Evolutionary conservation across 2,888 invertebrate genomes (phyloP), one percentile per base, ranked within the genome.

Genomic region (Dysmachus trigonus): DNA sequence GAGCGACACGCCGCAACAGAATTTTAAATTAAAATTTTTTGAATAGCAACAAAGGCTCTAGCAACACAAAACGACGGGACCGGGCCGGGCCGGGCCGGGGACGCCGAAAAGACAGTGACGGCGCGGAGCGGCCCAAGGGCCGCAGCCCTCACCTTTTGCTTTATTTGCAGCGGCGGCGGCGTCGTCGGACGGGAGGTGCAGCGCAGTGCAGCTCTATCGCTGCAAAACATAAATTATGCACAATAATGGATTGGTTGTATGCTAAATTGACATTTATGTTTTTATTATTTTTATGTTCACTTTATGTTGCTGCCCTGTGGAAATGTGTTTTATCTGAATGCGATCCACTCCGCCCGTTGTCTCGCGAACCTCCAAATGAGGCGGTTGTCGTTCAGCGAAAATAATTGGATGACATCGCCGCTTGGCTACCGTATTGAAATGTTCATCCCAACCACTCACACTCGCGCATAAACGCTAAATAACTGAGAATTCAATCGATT

Each of bases 1-100:
- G 90, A 92, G 91, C 91, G 92, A 91, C 92, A 92, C 91, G 91
- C 90, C 88, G 88, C 89, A 88, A 89, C 87, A 88, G 88, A 91
- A 92, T 92, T 91, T 92, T 91, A 92, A 92, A 92, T 92, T 92
- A 92, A 92, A 91, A 92, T 92, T 92, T 91, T 91, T 91, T 89
- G 90, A 92, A 92, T 86, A 77, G 85, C 79, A 85, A 79, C 79
- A 79, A 77, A 71, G 41, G 27, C 85, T n/a, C n/a, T 35, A n/a
- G n/a, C 31, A 51, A 62, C 53, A 76, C n/a, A 53, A 51, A 15
- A 77, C 35, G 8, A 13, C 62, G 71, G 51, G 53, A 15, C 53
- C n/a, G n/a, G n/a, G n/a, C n/a, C n/a, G n/a, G n/a, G n/a, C n/a
- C n/a, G n/a, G n/a, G n/a, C n/a, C n/a, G n/a, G n/a, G n/a, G n/a